phyloP scores from a whole-genome alignment of 2,888 invertebrate species.

The Horisme vitalbata region DNA sequence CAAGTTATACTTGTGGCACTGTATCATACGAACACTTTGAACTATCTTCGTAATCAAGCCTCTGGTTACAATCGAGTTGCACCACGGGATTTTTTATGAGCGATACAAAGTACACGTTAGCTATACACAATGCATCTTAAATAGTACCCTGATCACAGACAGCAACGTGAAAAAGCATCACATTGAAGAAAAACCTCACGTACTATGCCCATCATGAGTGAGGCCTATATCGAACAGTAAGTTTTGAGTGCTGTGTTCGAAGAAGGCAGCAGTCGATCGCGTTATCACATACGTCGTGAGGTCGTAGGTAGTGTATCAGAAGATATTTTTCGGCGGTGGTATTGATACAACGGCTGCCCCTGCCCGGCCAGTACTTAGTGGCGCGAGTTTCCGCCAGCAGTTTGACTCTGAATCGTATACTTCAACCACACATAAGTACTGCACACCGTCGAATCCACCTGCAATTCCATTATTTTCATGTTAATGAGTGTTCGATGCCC shows the following conservation, averaged over 20 bases:
- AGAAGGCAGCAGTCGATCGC: conserved; percentile 16
- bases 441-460: conserved; percentile 96
- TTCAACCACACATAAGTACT: conserved; percentile 93
- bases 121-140: too few relatives aligned
- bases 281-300: conserved; percentile 41
- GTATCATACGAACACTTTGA: too few relatives aligned
- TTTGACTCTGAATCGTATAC: conserved; percentile 93
- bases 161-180: too few relatives aligned
- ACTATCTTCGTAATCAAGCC: too few relatives aligned
- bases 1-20: too few relatives aligned
- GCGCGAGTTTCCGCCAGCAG: conserved; percentile 90
- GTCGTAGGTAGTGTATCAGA: conserved; percentile 54
- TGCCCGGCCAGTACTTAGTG: conserved; percentile 92
- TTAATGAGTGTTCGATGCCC: too few relatives aligned
- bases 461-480: conserved; percentile 2
- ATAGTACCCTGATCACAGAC: too few relatives aligned
- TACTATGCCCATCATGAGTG: not conserved
- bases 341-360: conserved; percentile 93
- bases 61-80: too few relatives aligned
- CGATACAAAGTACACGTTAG: too few relatives aligned
- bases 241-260: conserved; percentile 11
- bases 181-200: not conserved
- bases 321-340: conserved; percentile 65
- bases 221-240: conserved; percentile 23
- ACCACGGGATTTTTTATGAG: too few relatives aligned